Evolutionary conservation across 2,113 vertebrate species (phyloP).

Genomic region (Mohoua ochrocephala): DNA sequence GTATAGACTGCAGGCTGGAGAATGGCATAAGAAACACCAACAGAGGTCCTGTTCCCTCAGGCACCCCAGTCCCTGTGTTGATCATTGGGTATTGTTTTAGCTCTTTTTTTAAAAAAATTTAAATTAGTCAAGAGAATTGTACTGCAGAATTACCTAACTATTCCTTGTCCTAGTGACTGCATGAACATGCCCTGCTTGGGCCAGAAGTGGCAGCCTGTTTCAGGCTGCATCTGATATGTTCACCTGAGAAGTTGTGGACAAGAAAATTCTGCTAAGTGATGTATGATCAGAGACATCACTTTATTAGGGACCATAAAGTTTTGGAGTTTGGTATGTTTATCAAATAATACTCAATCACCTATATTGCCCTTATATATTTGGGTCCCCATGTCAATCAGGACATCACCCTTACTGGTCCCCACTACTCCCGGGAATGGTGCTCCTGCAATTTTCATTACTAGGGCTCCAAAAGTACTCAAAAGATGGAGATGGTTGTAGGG

Average conservation of each 20-base stretch:
- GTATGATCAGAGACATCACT: background rate
- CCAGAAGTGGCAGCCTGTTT: background rate
- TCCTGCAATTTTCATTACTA: background rate
- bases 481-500: background rate
- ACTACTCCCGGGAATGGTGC: fast-evolving
- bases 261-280: background rate
- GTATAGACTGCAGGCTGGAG: background rate
- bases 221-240: background rate
- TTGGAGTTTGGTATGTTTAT: background rate
- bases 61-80: background rate
- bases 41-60: background rate
- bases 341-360: background rate
- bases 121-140: background rate
- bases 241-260: background rate
- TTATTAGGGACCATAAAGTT: background rate
- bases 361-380: background rate
- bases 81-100: background rate
- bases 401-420: background rate
- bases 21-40: background rate
- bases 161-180: background rate
- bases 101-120: background rate
- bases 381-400: background rate
- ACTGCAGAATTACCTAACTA: background rate
- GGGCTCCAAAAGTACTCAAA: background rate
- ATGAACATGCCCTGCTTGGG: background rate